phyloP scores from a whole-genome alignment of 2,113 vertebrate species.

The Smithornis capensis region DNA sequence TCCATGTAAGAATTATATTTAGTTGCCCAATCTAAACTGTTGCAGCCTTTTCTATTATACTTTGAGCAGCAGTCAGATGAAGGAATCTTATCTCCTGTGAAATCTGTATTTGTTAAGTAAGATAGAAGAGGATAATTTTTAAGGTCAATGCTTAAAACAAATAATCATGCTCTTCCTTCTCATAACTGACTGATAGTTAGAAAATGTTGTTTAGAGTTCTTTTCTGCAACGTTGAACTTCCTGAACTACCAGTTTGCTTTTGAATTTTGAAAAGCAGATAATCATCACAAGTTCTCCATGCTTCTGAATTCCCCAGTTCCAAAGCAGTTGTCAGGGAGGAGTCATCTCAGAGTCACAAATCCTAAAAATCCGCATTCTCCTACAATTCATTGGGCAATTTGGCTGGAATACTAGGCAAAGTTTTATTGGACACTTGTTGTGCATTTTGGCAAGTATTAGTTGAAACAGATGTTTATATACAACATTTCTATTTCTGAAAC shows the following conservation, averaged over 20 bases:
- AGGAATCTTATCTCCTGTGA: not conserved
- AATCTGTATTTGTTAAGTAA: not conserved
- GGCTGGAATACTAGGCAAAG: not conserved
- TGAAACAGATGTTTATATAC: constrained; percentile 33
- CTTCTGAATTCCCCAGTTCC: not conserved
- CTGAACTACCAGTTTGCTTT: not conserved
- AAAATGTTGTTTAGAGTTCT: not conserved
- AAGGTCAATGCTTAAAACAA: not conserved
- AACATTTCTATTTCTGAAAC: constrained; percentile 27
- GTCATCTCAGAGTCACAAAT: not conserved
- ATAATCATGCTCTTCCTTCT: not conserved
- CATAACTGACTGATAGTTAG: not conserved
- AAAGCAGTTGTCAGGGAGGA: not conserved
- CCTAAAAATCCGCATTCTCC: not conserved
- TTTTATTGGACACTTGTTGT: not conserved
- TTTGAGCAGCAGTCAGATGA: not conserved
- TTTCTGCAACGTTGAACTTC: not conserved
- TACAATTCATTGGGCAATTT: not conserved
- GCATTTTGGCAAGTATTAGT: not conserved
- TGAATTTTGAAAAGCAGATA: not conserved
- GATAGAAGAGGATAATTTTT: not conserved
- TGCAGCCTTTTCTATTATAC: not conserved
- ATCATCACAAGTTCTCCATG: not conserved
- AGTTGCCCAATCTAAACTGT: not conserved
- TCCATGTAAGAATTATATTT: not conserved